A percentile compares a stretch with the other conserved stretches of the same genome.
phyloP scores from a whole-genome alignment of 2,113 vertebrate genomes.

The Phyllopteryx taeniolatus region DNA sequence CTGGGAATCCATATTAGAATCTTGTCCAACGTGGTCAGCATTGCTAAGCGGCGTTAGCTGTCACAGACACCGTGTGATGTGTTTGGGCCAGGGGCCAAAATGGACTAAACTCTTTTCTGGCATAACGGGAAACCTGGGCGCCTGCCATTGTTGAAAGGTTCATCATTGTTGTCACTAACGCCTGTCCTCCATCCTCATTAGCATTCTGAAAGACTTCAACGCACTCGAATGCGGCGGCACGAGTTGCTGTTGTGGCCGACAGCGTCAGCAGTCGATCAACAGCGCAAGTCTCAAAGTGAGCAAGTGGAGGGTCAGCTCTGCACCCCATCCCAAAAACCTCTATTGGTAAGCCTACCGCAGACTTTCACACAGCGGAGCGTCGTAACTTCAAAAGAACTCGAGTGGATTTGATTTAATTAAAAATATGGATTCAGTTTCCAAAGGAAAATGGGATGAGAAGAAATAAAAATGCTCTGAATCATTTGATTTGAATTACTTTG shows the following conservation, averaged over 20 bases:
- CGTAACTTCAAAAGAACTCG: background rate
- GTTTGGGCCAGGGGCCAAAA: background rate
- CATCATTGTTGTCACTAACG: slow-evolving; percentile 3
- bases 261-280: slow-evolving; percentile 79
- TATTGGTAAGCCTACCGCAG: slow-evolving; percentile 79
- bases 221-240: slow-evolving; percentile 78
- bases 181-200: slow-evolving; percentile 49
- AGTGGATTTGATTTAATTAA: background rate
- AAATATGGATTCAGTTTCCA: too few relatives aligned
- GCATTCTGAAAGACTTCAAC: slow-evolving; percentile 93
- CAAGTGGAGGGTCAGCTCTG: slow-evolving; percentile 81
- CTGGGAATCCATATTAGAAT: background rate
- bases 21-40: background rate
- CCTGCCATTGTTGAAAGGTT: background rate
- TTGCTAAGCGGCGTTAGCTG: background rate
- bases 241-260: slow-evolving; percentile 69
- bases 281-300: slow-evolving; percentile 72
- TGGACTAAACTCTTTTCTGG: background rate
- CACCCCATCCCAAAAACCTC: slow-evolving; percentile 85
- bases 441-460: too few relatives aligned
- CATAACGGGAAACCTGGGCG: background rate
- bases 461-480: too few relatives aligned
- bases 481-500: too few relatives aligned
- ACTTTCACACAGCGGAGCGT: background rate
- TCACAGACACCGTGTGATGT: background rate